These are phyloP conservation scores for Drosophila aldrichi DNA, from an alignment of 2,888 invertebrate genomes.

Conservation along the genomic window DNA sequence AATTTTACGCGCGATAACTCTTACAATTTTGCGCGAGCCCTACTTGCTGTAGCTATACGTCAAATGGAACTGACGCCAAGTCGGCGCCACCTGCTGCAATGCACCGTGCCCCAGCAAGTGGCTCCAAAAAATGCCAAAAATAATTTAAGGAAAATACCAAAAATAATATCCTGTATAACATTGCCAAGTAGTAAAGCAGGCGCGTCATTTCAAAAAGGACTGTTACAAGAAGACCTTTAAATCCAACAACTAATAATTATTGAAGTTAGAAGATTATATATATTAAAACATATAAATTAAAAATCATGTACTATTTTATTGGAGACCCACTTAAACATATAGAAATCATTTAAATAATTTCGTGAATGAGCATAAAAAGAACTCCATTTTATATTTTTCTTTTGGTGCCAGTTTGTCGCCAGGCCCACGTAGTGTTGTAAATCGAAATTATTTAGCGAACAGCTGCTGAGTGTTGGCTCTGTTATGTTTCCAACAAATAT, in stretches of 20 bases:
- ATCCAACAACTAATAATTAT: not conserved
- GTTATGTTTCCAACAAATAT: not conserved
- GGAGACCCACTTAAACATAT: not conserved
- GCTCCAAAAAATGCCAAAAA: slow-evolving; percentile 38
- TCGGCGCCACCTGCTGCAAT: slow-evolving; percentile 63
- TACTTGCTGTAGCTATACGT: slow-evolving; percentile 37
- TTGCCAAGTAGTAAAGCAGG: slow-evolving; percentile 1
- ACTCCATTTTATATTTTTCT: not conserved
- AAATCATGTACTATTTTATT: not conserved
- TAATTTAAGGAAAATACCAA: slow-evolving; percentile 29
- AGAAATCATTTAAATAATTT: too few species aligned
- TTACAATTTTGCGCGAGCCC: slow-evolving; percentile 8
- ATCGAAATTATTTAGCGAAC: not conserved
- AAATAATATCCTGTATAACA: slow-evolving; percentile 29
- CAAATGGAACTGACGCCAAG: slow-evolving; percentile 57
- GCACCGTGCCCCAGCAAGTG: slow-evolving; percentile 22
- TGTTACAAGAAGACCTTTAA: not conserved
- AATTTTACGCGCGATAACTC: slow-evolving; percentile 57
- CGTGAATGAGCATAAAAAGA: not conserved
- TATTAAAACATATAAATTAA: too few species aligned
- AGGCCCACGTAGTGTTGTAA: not conserved
- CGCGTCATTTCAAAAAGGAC: slow-evolving; percentile 23
- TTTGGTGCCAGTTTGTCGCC: too few species aligned
- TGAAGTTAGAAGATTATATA: not conserved
- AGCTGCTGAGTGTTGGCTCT: slow-evolving; percentile 17